phyloP scores from a whole-genome alignment of 2,797 vertebrate species.

The Lithobates pipiens region DNA sequence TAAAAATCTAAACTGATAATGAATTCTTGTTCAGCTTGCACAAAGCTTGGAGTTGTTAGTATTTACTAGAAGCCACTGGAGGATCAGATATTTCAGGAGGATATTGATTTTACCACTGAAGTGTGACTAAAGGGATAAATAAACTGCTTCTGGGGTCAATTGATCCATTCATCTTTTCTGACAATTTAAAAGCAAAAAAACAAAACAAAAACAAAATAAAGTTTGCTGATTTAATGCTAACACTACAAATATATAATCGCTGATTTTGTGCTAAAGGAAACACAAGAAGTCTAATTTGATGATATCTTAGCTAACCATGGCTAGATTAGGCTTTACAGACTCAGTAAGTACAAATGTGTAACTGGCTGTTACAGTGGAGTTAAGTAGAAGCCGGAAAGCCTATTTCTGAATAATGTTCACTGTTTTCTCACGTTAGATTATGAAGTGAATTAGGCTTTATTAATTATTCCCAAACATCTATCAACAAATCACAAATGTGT shows the following conservation, averaged over 20 bases:
- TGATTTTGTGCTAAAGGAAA: not conserved
- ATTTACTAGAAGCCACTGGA: constrained; percentile 79
- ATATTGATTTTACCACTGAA: constrained; percentile 84
- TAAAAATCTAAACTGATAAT: constrained; percentile 82
- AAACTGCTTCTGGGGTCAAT: constrained; percentile 82
- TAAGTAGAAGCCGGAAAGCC: too few relatives aligned
- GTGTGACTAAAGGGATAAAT: constrained; percentile 87
- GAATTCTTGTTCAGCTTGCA: constrained; percentile 79
- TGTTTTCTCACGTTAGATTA: too few relatives aligned
- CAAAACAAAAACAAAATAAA: constrained; percentile 78
- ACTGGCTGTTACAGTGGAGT: not conserved
- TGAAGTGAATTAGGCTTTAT: too few relatives aligned
- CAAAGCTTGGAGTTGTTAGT: constrained; percentile 79
- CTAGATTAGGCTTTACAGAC: not conserved
- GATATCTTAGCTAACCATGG: not conserved
- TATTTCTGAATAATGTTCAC: too few relatives aligned
- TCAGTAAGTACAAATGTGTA: not conserved
- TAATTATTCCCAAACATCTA: too few relatives aligned
- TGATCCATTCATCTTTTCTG: constrained; percentile 81
- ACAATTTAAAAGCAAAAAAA: constrained; percentile 78
- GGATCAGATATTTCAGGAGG: constrained; percentile 80
- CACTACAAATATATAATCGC: constrained; percentile 12
- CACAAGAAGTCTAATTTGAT: not conserved
- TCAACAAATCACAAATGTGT: too few relatives aligned
- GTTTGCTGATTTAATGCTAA: constrained; percentile 78